Evolutionary conservation across 1,140 invertebrate genomes (phyloP), one percentile per base, ranked within the genome.

Genomic region (Lanistes nyassanus): DNA sequence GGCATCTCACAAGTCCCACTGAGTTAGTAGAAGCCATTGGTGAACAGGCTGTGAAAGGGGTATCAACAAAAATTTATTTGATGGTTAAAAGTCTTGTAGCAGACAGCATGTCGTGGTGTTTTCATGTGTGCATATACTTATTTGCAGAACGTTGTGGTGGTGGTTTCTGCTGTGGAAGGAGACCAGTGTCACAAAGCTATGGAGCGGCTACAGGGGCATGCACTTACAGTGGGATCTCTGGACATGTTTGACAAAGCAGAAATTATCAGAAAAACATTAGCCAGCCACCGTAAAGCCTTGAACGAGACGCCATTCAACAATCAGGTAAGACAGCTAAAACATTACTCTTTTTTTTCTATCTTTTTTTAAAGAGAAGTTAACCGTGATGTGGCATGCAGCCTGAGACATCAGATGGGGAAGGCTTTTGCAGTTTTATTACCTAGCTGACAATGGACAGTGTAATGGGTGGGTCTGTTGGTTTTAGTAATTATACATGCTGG

Each of bases 291-390:
- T 6, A 90, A 90, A 76, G 55, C 77, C 19, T 76, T 90, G 26
- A 85, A 89, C 81, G 88, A 90, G 77, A 85, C 86, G n/a, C 80
- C 86, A 26, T 90, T 90, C 75, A 89, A 90, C 66, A 90, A 90
- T 72, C 89, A 90, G 85, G 88, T 90, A 76, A 62, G n/a, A 42
- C 16, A 31, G 42, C 29, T 55, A 6, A 47, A 47, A 47, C 19
- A 6, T 47, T 47, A 1, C 9, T 47, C 42, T 47, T 16, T 47
- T n/a, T n/a, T n/a, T 66, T 66, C 39, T 7, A 29, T 29, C 34
- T 16, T 66, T n/a, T n/a, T n/a, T n/a, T n/a, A n/a, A n/a, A 16
- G 19, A 47, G 5, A 47, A 47, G 9, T 47, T 6, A 3, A 13
- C 19, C 42, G 9, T 47, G 42, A 13, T 47, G 42, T 47, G 42